Conservation (phyloP, 2,888 invertebrate species). For the Mesorhabditis belari region DNA sequence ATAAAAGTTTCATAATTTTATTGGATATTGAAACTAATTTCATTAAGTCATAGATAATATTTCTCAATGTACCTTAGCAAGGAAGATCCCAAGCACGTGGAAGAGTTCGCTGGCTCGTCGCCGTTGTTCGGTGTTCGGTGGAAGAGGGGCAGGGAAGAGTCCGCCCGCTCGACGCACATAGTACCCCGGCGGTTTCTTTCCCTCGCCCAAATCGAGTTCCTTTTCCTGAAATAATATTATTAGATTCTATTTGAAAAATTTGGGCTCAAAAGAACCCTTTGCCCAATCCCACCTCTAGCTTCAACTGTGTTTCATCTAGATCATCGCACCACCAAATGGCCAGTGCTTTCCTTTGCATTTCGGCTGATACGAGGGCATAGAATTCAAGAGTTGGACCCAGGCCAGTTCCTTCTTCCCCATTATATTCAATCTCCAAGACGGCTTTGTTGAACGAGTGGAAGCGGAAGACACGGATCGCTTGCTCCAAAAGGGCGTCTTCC, state of each 20-base stretch:
- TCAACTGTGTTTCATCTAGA: conserved; percentile 55
- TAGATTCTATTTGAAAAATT: not conserved
- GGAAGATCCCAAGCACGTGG: conserved; percentile 77
- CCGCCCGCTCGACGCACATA: conserved; percentile 82
- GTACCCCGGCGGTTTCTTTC: conserved; percentile 60
- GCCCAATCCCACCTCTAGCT: not conserved
- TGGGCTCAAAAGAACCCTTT: not conserved
- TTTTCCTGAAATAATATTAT: conserved; percentile 16
- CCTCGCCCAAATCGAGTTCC: conserved; percentile 61
- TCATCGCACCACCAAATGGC: conserved; percentile 92
- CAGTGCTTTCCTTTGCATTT: conserved; percentile 82
- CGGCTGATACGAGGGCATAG: conserved; percentile 87
- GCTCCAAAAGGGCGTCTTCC: conserved; percentile 66
- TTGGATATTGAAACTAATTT: too few relatives aligned
- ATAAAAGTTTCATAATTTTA: not conserved
- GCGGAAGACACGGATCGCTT: conserved; percentile 78
- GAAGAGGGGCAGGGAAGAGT: conserved; percentile 88
- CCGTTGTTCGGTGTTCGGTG: conserved; percentile 65
- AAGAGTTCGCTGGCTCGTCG: conserved; percentile 63
- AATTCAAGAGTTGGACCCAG: conserved; percentile 96
- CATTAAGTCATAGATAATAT: conserved; percentile 53
- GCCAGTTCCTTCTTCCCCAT: conserved; percentile 71
- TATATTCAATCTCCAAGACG: conserved; percentile 61
- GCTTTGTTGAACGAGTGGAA: conserved; percentile 81
- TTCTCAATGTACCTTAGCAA: conserved; percentile 69